These are phyloP conservation scores for Chionomys nivalis DNA, from an alignment of 2,113 vertebrate species.

Conservation along the genomic window DNA sequence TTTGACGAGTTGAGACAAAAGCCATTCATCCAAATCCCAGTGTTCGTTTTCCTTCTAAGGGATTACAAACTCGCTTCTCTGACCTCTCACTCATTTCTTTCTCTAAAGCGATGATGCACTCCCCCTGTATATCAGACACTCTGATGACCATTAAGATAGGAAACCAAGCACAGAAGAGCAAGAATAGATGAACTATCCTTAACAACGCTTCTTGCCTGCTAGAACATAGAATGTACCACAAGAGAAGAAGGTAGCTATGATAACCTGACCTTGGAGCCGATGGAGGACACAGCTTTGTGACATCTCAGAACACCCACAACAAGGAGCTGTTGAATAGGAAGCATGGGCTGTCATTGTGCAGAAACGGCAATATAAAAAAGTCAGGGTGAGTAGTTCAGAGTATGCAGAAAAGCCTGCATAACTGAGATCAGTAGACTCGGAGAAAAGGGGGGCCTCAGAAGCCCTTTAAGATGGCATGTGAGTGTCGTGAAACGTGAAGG, in stretches of 20 bases:
- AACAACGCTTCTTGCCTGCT: background rate
- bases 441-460: no score
- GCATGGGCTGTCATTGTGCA: background rate
- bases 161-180: background rate
- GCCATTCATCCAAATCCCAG: background rate
- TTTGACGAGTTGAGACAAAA: constrained; percentile 20
- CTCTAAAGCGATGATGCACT: background rate
- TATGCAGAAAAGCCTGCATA: background rate
- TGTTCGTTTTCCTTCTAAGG: constrained; percentile 22
- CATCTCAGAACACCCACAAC: background rate
- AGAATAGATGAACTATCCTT: background rate
- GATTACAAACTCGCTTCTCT: background rate
- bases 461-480: background rate
- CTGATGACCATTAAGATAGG: background rate
- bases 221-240: background rate
- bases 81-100: background rate
- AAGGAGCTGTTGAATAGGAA: background rate
- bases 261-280: background rate
- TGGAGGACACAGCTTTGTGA: background rate
- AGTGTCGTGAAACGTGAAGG: background rate
- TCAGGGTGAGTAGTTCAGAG: background rate
- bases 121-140: background rate
- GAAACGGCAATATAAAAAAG: background rate
- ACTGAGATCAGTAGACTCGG: background rate
- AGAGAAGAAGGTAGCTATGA: background rate